Conservation (phyloP, 2,113 vertebrate species). For the Sinocyclocheilus maitianheensis region DNA sequence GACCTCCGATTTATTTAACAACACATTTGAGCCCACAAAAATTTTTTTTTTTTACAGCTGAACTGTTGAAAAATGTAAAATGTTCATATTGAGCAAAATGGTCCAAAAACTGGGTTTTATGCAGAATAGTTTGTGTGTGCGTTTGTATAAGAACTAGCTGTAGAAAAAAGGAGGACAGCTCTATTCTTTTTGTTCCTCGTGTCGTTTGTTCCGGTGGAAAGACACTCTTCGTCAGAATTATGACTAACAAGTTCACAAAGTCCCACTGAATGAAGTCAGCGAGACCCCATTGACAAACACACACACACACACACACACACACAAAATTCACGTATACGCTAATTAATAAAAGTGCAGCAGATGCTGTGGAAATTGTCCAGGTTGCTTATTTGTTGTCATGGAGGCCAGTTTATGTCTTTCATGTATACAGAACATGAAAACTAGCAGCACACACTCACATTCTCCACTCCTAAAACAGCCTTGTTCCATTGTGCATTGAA, state of each 20-base stretch:
- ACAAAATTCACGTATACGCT: not conserved
- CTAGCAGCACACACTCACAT: not conserved
- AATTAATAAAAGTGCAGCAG: conserved; percentile 30
- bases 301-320: conserved; percentile 1
- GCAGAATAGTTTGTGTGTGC: not conserved
- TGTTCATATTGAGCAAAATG: not conserved
- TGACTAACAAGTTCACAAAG: conserved; percentile 55
- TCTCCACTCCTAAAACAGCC: not conserved
- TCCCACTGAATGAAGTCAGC: conserved; percentile 45
- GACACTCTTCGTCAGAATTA: conserved; percentile 50
- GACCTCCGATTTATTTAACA: not conserved
- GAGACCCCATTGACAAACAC: conserved; percentile 44
- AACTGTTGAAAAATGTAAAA: not conserved
- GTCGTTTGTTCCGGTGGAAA: conserved; percentile 49
- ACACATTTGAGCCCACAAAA: not conserved
- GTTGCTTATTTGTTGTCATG: conserved; percentile 40
- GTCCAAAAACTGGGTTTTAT: not conserved
- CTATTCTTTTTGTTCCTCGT: conserved; percentile 48
- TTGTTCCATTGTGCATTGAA: conserved; percentile 39
- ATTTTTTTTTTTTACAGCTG: not conserved
- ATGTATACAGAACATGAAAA: conserved; percentile 1
- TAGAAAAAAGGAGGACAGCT: conserved; percentile 36
- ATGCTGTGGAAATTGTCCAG: conserved; percentile 37
- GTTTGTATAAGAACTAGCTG: not conserved
- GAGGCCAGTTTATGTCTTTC: conserved; percentile 14